Evolutionary conservation across 2,113 vertebrate genomes (phyloP).

Genomic region (Catharus minimus): DNA sequence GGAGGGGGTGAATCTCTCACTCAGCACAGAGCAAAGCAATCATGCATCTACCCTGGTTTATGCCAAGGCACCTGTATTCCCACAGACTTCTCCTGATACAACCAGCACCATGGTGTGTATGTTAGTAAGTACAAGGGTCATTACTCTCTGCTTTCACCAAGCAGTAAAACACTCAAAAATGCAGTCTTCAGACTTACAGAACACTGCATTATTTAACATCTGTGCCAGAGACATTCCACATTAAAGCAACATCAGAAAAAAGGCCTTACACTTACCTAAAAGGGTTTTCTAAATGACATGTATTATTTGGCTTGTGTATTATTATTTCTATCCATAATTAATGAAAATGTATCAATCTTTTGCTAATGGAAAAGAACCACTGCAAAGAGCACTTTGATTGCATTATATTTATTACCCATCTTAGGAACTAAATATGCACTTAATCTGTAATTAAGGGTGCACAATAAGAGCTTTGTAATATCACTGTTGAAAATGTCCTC

Average conservation of each 20-base stretch:
- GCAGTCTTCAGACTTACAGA: neutral
- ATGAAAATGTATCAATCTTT: conserved; percentile 9
- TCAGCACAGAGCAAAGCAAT: neutral
- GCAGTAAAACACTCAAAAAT: neutral
- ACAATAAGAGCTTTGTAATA: conserved; percentile 28
- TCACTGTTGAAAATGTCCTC: neutral
- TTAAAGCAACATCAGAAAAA: neutral
- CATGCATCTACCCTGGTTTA: neutral
- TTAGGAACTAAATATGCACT: conserved; percentile 11
- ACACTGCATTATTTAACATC: neutral
- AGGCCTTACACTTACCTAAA: neutral
- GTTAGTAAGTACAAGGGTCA: neutral
- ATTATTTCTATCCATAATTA: conserved; percentile 38
- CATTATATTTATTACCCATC: neutral
- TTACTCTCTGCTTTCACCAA: neutral
- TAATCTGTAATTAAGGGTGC: conserved; percentile 31
- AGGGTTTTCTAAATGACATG: neutral
- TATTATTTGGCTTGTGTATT: neutral
- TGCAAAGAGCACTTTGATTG: conserved; percentile 9
- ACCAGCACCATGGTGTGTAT: neutral
- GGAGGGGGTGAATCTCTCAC: neutral
- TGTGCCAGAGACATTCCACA: neutral
- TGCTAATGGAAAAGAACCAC: conserved; percentile 4
- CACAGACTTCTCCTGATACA: neutral
- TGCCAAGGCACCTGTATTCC: neutral